phyloP scores from a whole-genome alignment of 1,140 invertebrate species.

The Cotesia typhae region DNA sequence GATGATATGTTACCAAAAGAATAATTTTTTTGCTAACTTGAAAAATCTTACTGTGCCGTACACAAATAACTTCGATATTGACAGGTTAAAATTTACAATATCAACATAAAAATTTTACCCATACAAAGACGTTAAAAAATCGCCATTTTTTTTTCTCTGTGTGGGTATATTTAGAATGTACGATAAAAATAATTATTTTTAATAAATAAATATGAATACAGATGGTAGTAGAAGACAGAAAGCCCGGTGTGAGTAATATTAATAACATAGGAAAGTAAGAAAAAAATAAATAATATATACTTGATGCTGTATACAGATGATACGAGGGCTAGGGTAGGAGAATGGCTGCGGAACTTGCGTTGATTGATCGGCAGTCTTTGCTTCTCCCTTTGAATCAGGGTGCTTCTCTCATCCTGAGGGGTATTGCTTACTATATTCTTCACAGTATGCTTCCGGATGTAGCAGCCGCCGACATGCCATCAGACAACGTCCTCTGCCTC shows the following conservation, averaged over 20 bases:
- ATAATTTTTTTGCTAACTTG: no score
- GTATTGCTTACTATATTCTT: slow-evolving; percentile 50
- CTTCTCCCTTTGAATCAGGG: slow-evolving; percentile 55
- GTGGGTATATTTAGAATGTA: no score
- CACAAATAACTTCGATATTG: no score
- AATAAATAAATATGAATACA: slow-evolving; percentile 28
- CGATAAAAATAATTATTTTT: slow-evolving; percentile 26
- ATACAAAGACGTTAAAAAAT: no score
- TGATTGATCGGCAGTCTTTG: slow-evolving; percentile 61
- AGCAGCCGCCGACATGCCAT: slow-evolving; percentile 37
- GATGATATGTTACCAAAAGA: no score
- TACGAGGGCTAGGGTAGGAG: slow-evolving; percentile 64
- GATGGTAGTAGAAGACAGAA: slow-evolving; percentile 40
- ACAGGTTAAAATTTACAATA: no score
- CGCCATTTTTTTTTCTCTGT: no score
- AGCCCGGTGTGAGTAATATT: slow-evolving; percentile 58
- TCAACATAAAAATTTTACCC: no score
- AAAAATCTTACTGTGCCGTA: no score
- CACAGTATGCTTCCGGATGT: slow-evolving; percentile 34
- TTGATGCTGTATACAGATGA: slow-evolving; percentile 59
- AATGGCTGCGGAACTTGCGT: slow-evolving; percentile 59
- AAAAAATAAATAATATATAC: slow-evolving; percentile 65
- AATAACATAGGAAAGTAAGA: slow-evolving; percentile 63
- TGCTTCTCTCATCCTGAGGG: slow-evolving; percentile 42
- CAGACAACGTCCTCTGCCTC: slow-evolving; percentile 40